Percentiles rank a stretch among this genome's conserved stretches.
phyloP scores from a whole-genome alignment of 2,888 invertebrate species.

The Lycaena phlaeas region DNA sequence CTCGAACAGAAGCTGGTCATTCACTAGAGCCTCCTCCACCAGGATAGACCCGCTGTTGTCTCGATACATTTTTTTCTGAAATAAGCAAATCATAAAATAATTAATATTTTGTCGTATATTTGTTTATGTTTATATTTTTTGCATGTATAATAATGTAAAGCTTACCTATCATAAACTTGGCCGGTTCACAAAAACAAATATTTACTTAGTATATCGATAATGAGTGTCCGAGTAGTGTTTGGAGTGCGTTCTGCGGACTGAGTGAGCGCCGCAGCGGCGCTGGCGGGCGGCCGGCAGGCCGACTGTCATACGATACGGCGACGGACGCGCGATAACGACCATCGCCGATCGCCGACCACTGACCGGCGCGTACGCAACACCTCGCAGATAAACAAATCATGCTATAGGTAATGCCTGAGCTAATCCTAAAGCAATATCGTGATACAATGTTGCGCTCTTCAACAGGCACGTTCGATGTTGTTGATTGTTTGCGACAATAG shows the following conservation, averaged over 20 bases:
- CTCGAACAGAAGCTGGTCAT: slow-evolving; percentile 53
- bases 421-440: too few relatives aligned
- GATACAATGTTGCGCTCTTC: too few relatives aligned
- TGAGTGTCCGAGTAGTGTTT: slow-evolving; percentile 32
- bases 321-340: slow-evolving; percentile 59
- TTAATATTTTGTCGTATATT: too few relatives aligned
- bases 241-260: slow-evolving; percentile 41
- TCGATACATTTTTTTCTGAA: slow-evolving; percentile 50
- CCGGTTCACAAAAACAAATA: not conserved
- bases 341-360: slow-evolving; percentile 47
- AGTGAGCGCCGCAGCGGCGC: slow-evolving; percentile 41
- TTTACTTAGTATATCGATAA: slow-evolving; percentile 2
- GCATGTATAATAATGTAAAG: too few relatives aligned
- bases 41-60: slow-evolving; percentile 36
- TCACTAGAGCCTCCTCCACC: slow-evolving; percentile 47
- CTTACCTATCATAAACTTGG: too few relatives aligned
- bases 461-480: too few relatives aligned
- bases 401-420: too few relatives aligned
- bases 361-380: slow-evolving; percentile 18
- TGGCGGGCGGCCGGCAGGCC: slow-evolving; percentile 24
- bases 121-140: too few relatives aligned
- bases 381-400: slow-evolving; percentile 7
- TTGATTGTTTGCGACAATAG: too few relatives aligned
- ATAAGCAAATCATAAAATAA: too few relatives aligned
- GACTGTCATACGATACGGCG: slow-evolving; percentile 14